phyloP scores from a whole-genome alignment of 2,113 vertebrate genomes.

The Carassius gibelio region DNA sequence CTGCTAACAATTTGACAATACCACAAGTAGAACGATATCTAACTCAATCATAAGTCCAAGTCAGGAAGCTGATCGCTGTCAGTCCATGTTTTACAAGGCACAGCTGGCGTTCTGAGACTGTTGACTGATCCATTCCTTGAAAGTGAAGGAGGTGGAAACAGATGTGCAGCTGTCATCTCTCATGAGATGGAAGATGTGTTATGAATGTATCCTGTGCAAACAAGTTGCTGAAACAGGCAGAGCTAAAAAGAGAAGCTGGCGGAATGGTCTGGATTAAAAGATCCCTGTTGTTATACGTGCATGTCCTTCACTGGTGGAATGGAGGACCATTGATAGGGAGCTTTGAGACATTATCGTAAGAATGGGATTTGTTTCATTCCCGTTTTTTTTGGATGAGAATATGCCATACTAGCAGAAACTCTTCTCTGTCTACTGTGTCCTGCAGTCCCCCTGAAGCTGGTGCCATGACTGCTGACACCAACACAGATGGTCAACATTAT shows the following conservation, averaged over 20 bases:
- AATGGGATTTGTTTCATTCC: neutral
- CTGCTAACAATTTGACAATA: slow-evolving; percentile 9
- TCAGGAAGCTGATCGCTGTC: slow-evolving; percentile 19
- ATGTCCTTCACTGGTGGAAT: neutral
- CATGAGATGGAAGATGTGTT: slow-evolving; percentile 32
- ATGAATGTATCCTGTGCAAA: slow-evolving; percentile 28
- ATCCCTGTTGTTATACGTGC: neutral
- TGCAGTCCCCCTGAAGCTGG: slow-evolving; percentile 26
- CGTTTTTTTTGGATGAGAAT: neutral
- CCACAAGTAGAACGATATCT: slow-evolving; percentile 14
- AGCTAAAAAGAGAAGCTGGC: neutral
- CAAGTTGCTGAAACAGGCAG: slow-evolving; percentile 18
- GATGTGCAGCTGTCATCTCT: slow-evolving; percentile 46
- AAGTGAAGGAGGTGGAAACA: slow-evolving; percentile 24
- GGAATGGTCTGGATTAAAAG: neutral
- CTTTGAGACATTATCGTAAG: slow-evolving; percentile 6
- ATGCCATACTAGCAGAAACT: neutral
- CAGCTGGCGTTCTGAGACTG: slow-evolving; percentile 14
- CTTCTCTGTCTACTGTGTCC: slow-evolving; percentile 7
- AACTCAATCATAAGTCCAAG: slow-evolving; percentile 15
- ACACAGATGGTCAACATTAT: neutral
- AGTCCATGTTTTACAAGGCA: slow-evolving; percentile 3
- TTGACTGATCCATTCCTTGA: slow-evolving; percentile 14
- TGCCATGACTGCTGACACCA: slow-evolving; percentile 17
- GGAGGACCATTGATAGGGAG: neutral